Evolutionary conservation across 2,797 vertebrate genomes (phyloP), one percentile per base, ranked within the genome.

Genomic region (Hemibagrus guttatus): DNA sequence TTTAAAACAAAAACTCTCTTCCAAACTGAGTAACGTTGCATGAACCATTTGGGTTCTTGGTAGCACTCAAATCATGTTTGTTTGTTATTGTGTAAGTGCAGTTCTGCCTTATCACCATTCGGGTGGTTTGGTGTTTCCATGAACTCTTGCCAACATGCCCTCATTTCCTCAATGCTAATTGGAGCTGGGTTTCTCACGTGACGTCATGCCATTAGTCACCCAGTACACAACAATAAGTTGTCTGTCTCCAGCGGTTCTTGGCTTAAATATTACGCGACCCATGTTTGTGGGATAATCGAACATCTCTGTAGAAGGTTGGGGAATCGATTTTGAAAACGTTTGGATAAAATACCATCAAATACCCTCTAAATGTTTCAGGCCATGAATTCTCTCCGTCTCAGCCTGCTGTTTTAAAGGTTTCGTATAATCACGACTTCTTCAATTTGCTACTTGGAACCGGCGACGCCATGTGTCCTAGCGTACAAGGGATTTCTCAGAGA

Each of bases 161-260:
- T 91, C 74, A 84, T 58, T 39, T 83, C 69, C 4, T 69, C 21
- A 2, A 81, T 39, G 26, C 52, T 68, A 80, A 87, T 63, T 71
- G 85, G 71, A 72, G 74, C 63, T 56, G 76, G 58, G 85, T 84
- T 81, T 76, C 74, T 56, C 66, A 64, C 31, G 23, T 71, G 82
- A 89, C 72, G 84, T 89, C 89, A 86, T 46, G 49, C 63, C 46
- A 87, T 90, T 87, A 89, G 81, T 90, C 86, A 89, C 58, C 56
- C 66, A 23, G 82, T 19, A 54, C 80, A 88, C 46, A 26, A 87
- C 88, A 87, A 68, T 64, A 54, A 26, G 68, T 78, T 86, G 89
- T 90, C 88, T 42, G 85, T 75, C 83, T 58, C 71, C 64, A 54
- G 6, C 49, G 26, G 63, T 3, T 28, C 4, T 71, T 61, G 68